Evolutionary conservation across 2,797 vertebrate species (phyloP), one percentile per base, ranked within the genome.

Genomic region (Danio albolineatus): DNA sequence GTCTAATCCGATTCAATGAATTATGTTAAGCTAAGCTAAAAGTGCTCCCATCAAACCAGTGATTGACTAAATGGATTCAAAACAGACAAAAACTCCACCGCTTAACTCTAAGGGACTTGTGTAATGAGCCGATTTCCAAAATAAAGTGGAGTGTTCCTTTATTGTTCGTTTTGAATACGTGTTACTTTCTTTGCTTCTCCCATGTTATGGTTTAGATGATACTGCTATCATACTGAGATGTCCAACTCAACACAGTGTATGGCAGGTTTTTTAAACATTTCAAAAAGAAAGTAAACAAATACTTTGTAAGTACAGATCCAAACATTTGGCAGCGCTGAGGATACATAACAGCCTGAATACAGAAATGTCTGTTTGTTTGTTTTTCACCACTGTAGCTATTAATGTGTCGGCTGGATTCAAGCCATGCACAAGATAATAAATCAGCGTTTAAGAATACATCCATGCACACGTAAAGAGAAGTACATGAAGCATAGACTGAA

Each of bases 261-360:
- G 59, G 77, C 82, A 80, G 81, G 82, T n/a, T n/a, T 82, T 39
- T 73, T 77, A 86, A 71, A 85, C 76, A 84, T 73, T 76, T 16
- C 51, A 79, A 73, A n/a, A 84, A 80, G 70, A 46, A 46, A 84
- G 88, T 86, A 89, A 90, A 92, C 87, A 88, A 83, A 89, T 80
- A 78, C 70, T 28, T 4, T 67, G 54, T 14, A 65, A 54, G 59
- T 39, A 48, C 75, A 44, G 65, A 86, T 86, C 66, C 71, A 17
- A 41, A 86, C 43, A 28, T 78, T 88, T 88, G 88, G 89, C 89
- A 89, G 88, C 79, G 41, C 51, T 78, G 46, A 80, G 78, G 41
- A 65, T 43, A 10, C 5, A 13, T 48, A 69, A 69, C 83, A 85
- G 87, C 86, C 76, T 69, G 17, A 81, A 85, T 72, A 85, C 36